Evolutionary conservation across 2,113 vertebrate species (phyloP).

Genomic region (Corvus moneduloides): DNA sequence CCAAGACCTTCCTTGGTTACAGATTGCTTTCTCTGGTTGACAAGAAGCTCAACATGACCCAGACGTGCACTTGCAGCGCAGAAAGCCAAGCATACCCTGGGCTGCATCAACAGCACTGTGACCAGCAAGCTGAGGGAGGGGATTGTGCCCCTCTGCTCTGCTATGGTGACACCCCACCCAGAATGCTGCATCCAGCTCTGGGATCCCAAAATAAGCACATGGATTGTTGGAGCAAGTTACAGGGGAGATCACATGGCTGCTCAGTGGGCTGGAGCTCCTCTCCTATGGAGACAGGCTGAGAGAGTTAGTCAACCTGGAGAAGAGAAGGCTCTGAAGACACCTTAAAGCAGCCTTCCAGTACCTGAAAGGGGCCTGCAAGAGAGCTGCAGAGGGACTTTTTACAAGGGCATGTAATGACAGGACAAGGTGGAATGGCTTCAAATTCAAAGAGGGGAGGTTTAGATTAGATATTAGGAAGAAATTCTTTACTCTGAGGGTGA

Average conservation of each 20-base stretch:
- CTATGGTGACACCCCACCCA: neutral
- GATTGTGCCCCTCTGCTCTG: neutral
- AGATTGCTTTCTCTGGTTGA: neutral
- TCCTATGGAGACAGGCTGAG: neutral
- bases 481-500: neutral
- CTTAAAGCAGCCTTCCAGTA: neutral
- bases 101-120: neutral
- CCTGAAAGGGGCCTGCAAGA: neutral
- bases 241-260: neutral
- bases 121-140: neutral
- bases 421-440: neutral
- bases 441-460: neutral
- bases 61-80: neutral
- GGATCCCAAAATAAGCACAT: neutral
- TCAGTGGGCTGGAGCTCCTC: neutral
- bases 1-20: neutral
- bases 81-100: neutral
- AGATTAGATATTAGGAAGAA: neutral
- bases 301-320: neutral
- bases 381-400: neutral
- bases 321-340: neutral
- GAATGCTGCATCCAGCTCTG: neutral
- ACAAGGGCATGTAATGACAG: neutral
- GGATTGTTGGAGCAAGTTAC: neutral
- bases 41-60: neutral